Base-by-base conservation (phyloP, 2,888 invertebrate genomes). In the Synanthedon tipuliformis region DNA sequence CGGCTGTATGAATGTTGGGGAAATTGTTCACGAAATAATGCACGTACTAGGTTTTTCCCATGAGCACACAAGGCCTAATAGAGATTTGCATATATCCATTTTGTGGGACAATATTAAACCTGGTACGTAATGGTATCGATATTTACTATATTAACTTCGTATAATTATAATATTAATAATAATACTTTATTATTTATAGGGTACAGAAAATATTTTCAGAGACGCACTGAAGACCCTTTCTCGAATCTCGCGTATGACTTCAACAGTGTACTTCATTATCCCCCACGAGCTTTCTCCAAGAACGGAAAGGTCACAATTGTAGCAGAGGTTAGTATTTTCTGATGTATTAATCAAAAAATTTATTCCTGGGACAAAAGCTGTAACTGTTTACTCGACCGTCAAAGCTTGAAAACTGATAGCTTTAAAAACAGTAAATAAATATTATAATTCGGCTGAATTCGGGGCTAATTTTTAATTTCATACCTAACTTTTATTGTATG, bases 31-130 rank as follows among this genome's bases (percentile, higher is more conserved):
- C 66, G 95, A 95, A 69, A 76, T 94, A 57, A 93, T 95, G 93
- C 95, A 95, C 63, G 90, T 92, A 0, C 75, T 92, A 15, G 95
- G 95, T 0, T 95, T 94, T 70, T 79, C 93, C 8, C 95, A 95
- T 64, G 95, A 95, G 63, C 95, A 95, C 69, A 92, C 91, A 55
- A 89, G 94, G 50, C 88, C 89, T 55, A 94, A 94, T 61, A 85
- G 94, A 34, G 94, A 94, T 64, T 80, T 89, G 15, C 90, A 86
- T 70, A 90, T 93, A 41, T 80, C 83, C 4, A 90, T 95, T 41
- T 71, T 89, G 48, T 94, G 92, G 89, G 75, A 90, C 3, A 94
- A 95, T 66, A 92, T 95, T 53, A 88, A 90, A 69, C 78, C 88
- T 51, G 90, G 92, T 90, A 71, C 63, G 41, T 48, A 10, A 34